Conservation (phyloP, 2,797 vertebrate species). For the Champsocephalus gunnari region DNA sequence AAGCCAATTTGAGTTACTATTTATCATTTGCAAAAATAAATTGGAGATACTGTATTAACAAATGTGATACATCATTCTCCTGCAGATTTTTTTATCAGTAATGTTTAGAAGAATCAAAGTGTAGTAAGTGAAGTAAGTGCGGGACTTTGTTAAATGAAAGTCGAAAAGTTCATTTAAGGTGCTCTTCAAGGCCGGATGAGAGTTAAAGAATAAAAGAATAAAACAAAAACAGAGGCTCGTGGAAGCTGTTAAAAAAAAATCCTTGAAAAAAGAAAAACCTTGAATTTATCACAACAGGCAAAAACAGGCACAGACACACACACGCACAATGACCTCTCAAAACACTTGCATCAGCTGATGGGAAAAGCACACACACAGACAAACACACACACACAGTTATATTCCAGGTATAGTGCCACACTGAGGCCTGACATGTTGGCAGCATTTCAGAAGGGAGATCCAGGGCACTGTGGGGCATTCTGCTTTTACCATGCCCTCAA, state of each 20-base stretch:
- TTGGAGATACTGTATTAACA: too few relatives aligned
- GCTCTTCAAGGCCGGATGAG: background rate
- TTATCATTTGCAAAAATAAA: too few relatives aligned
- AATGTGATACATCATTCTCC: background rate
- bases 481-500: slow-evolving; percentile 41
- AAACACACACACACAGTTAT: background rate
- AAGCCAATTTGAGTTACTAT: too few relatives aligned
- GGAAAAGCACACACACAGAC: background rate
- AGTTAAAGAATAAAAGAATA: background rate
- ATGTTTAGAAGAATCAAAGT: background rate
- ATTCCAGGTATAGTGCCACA: slow-evolving; percentile 41
- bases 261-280: background rate
- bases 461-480: slow-evolving; percentile 48
- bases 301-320: slow-evolving; percentile 26
- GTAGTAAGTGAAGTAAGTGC: too few relatives aligned
- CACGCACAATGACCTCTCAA: background rate
- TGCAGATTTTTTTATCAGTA: background rate
- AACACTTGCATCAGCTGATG: background rate
- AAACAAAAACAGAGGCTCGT: background rate
- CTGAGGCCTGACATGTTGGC: slow-evolving; percentile 60
- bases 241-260: background rate
- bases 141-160: background rate
- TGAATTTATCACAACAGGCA: slow-evolving; percentile 14
- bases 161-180: background rate
- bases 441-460: slow-evolving; percentile 73